Evolutionary conservation across 2,113 vertebrate species (phyloP).

Genomic region (Gymnocephalus cernua): DNA sequence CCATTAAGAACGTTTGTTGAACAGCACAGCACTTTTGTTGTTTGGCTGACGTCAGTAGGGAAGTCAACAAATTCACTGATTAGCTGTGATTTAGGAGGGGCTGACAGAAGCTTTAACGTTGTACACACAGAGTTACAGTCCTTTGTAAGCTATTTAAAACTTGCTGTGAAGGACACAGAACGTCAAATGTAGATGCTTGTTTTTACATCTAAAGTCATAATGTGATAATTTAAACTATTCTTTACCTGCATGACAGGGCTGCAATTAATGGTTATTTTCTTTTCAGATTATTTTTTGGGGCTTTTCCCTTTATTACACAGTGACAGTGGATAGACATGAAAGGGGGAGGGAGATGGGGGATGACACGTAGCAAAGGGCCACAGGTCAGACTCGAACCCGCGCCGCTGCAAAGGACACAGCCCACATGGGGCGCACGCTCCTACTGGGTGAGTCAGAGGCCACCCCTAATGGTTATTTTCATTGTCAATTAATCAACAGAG

Average conservation of each 20-base stretch:
- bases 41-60: conserved; percentile 62
- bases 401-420: too few species aligned
- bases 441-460: too few species aligned
- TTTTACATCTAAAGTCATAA: background rate
- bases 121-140: conserved; percentile 14
- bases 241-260: background rate
- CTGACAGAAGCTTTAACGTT: conserved; percentile 56
- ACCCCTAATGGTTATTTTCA: background rate
- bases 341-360: too few species aligned
- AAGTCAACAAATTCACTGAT: conserved; percentile 62
- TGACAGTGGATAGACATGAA: too few species aligned
- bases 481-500: background rate
- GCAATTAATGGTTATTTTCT: background rate
- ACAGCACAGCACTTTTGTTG: conserved; percentile 75
- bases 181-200: background rate
- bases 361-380: too few species aligned
- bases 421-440: too few species aligned
- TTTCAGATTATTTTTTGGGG: too few species aligned
- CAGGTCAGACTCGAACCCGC: too few species aligned
- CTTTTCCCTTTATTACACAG: too few species aligned
- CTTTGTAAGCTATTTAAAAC: conserved; percentile 27
- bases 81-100: conserved; percentile 47
- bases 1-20: conserved; percentile 69
- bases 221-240: background rate
- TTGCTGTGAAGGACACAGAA: background rate